Base-by-base conservation (phyloP, 2,888 invertebrate species). In the Clanis bilineata region DNA sequence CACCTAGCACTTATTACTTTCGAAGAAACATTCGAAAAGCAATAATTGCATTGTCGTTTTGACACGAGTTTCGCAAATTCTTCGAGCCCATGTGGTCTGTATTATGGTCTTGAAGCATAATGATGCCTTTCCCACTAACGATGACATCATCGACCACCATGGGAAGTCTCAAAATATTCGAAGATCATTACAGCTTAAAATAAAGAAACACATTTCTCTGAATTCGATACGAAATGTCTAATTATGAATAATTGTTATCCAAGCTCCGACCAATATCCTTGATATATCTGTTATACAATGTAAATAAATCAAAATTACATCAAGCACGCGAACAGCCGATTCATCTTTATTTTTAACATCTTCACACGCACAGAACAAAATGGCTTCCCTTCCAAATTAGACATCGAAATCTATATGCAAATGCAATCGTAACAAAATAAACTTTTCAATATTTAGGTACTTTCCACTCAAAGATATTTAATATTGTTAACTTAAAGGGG, bases 301-400 rank as follows among this genome's bases (percentile, higher is more conserved):
- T 80, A 80, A 82, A 84, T 80, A 75, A 70, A 71, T 65, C 64
- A 72, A 81, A 83, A 86, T 86, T 79, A 78, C 73, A 75, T 71
- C 68, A 74, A 76, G 76, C 87, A 85, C 83, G 86, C 86, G 73
- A 86, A 76, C 73, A 64, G 63, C 64, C 74, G 70, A 81, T 84
- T 82, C 78, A 71, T 75, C 69, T 75, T 77, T 77, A 77, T 73
- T 69, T 63, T 73, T 74, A 72, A 63, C 72, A 76, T 77, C 74
- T 32, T 22, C 15, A 39, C 32, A 45, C 39, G 56, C 47, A 47
- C 7, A 23, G 23, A 59, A 36, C 36, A 15, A 41, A n/a, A 18
- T 28, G 10, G 25, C 45, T 45, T 56, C 32, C 23, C n/a, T 28
- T 32, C 51, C 51, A 15, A 18, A 28, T 32, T 4, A 28, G 28